phyloP scores from a whole-genome alignment of 2,797 vertebrate genomes.

The Glossophaga mutica region DNA sequence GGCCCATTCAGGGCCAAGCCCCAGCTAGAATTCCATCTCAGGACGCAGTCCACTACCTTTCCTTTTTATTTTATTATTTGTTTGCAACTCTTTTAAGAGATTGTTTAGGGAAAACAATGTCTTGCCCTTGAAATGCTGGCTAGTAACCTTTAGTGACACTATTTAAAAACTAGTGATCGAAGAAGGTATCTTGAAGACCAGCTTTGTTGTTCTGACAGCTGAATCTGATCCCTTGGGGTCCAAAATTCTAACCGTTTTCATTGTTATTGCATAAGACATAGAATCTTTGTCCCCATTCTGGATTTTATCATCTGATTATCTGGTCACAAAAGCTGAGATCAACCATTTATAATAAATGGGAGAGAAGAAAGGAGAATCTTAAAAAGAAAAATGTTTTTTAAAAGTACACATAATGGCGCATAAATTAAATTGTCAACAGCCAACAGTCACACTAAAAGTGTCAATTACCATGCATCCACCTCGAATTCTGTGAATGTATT shows the following conservation, averaged over 20 bases:
- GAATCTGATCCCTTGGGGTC: background rate
- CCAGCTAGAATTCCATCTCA: background rate
- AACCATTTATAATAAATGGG: background rate
- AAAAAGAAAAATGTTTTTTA: background rate
- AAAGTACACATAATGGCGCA: background rate
- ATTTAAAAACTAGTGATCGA: slow-evolving; percentile 6
- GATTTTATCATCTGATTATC: background rate
- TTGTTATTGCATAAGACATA: background rate
- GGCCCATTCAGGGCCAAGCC: rapidly evolving
- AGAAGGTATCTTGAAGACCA: slow-evolving; percentile 45
- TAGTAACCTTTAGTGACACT: background rate
- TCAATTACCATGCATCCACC: background rate
- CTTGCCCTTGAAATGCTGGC: slow-evolving; percentile 44
- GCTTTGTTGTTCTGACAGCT: background rate
- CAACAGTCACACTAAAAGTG: background rate
- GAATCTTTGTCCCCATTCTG: background rate
- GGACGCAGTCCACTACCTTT: background rate
- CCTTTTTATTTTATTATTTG: slow-evolving; percentile 7
- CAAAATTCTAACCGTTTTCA: background rate
- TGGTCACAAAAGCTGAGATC: background rate
- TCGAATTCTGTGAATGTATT: background rate
- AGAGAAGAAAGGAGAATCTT: background rate
- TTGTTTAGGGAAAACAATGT: background rate
- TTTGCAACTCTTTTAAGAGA: slow-evolving; percentile 18
- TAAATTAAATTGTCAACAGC: background rate